Evolutionary conservation across 2,113 vertebrate species (phyloP).

Genomic region (Oreochromis tanganicae): DNA sequence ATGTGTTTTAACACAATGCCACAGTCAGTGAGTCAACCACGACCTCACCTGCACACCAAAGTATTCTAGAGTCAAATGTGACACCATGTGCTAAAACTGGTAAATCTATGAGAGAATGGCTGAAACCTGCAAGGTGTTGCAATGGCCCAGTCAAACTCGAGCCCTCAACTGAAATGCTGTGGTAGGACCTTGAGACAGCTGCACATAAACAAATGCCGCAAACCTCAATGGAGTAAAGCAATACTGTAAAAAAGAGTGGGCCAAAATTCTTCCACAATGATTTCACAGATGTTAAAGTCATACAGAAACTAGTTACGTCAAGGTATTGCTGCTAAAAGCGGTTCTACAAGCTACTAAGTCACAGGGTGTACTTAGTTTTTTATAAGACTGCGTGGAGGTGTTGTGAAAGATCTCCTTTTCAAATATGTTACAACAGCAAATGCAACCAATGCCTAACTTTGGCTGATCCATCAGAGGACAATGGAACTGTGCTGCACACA

Average conservation of each 20-base stretch:
- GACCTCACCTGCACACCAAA: not conserved
- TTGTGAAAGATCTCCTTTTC: not conserved
- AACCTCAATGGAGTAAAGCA: accelerated
- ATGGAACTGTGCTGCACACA: not conserved
- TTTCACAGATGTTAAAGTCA: not conserved
- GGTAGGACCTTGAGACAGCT: not conserved
- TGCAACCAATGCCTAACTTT: not conserved
- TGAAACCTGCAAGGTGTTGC: not conserved
- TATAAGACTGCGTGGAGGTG: not conserved
- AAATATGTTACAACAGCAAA: not conserved
- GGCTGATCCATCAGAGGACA: not conserved
- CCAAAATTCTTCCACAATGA: not conserved
- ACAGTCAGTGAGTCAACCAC: not conserved
- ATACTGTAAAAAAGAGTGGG: not conserved
- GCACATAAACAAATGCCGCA: not conserved
- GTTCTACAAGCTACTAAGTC: not conserved
- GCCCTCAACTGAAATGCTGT: no score
- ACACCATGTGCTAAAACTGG: not conserved
- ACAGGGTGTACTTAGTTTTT: not conserved
- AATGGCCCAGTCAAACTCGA: not conserved
- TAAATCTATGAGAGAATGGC: not conserved
- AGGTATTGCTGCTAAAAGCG: not conserved
- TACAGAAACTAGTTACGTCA: not conserved
- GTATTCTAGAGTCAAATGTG: not conserved
- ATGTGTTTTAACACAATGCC: no score